Conservation (phyloP, 2,113 vertebrate species). For the Bubo blakistoni region DNA sequence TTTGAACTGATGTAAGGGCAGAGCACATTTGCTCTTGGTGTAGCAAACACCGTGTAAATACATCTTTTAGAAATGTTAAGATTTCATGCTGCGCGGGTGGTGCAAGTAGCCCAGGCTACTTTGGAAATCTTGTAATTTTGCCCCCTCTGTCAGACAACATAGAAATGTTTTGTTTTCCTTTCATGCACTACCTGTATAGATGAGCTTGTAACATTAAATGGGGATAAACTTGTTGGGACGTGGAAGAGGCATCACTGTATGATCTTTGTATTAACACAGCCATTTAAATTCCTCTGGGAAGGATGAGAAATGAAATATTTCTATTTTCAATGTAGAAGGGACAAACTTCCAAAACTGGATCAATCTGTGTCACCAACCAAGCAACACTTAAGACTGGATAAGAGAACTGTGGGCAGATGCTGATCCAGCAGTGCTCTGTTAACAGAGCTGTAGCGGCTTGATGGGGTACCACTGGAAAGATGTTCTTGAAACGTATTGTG, state of each 20-base stretch:
- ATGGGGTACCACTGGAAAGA: background rate
- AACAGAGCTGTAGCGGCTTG: background rate
- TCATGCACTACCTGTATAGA: background rate
- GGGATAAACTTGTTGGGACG: background rate
- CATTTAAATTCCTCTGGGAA: background rate
- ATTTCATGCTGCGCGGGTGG: background rate
- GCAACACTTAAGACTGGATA: rapidly evolving
- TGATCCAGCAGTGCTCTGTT: rapidly evolving
- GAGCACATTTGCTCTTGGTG: background rate
- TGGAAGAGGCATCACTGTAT: background rate
- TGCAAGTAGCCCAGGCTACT: background rate
- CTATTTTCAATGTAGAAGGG: background rate
- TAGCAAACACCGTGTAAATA: background rate
- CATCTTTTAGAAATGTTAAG: background rate
- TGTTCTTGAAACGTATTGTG: background rate
- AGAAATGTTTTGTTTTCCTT: background rate
- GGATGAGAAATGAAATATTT: background rate
- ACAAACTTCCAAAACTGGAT: background rate
- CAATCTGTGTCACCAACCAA: background rate
- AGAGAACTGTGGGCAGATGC: background rate
- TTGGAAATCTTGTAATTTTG: background rate
- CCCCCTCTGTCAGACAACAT: background rate
- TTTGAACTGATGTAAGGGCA: background rate
- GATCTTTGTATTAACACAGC: background rate
- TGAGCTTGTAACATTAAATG: background rate